phyloP scores from a whole-genome alignment of 2,888 invertebrate genomes.

The Lordiphosa andalusiaca region DNA sequence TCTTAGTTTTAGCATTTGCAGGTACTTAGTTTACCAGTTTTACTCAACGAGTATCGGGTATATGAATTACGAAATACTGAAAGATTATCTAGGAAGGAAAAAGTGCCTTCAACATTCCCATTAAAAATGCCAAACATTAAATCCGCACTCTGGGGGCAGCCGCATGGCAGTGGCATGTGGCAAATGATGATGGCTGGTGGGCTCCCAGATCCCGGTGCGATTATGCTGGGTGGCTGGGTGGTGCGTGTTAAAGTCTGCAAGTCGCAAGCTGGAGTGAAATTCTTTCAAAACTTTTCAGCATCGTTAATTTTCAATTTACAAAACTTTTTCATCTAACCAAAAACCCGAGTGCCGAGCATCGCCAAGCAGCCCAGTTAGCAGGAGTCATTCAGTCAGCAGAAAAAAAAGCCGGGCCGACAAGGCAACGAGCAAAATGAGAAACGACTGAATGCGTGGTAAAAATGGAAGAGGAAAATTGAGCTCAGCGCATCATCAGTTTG shows the following conservation, averaged over 20 bases:
- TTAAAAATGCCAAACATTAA: constrained; percentile 44
- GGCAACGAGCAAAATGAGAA: constrained; percentile 38
- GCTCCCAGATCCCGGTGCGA: constrained; percentile 11
- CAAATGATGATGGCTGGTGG: constrained; percentile 38
- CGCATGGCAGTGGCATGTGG: constrained; percentile 23
- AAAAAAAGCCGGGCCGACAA: constrained; percentile 13
- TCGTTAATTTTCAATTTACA: constrained; percentile 71
- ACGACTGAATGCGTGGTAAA: constrained; percentile 30
- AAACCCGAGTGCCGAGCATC: constrained; percentile 41
- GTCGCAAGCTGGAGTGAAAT: constrained; percentile 47
- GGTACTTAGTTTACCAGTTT: too few species aligned
- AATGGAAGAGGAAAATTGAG: constrained; percentile 18
- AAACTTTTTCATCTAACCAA: constrained; percentile 62
- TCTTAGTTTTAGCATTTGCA: too few species aligned
- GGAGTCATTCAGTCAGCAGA: constrained; percentile 29
- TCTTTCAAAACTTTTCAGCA: constrained; percentile 66
- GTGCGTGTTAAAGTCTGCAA: constrained; percentile 43
- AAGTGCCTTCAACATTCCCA: constrained; percentile 43
- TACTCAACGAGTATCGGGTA: too few species aligned
- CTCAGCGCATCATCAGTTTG: constrained; percentile 40
- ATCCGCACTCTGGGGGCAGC: constrained; percentile 30
- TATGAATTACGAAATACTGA: not conserved
- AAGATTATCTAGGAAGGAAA: constrained; percentile 13
- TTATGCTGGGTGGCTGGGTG: constrained; percentile 5
- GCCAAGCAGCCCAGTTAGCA: constrained; percentile 43